Evolutionary conservation across 2,113 vertebrate species (phyloP), one percentile per base, ranked within the genome.

Genomic region (Uropsilus gracilis): DNA sequence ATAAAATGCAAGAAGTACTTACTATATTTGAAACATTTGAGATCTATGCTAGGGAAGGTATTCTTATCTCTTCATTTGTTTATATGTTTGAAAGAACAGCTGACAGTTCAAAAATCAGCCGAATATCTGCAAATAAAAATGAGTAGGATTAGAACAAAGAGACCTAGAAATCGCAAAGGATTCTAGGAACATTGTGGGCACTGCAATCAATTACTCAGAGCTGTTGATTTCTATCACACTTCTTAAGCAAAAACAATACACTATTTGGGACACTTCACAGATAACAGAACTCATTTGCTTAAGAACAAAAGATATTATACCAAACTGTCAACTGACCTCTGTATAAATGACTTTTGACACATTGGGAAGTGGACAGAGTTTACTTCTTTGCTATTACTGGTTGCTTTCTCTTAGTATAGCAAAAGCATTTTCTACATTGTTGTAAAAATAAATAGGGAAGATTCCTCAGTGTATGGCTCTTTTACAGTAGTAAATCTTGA

Each of bases 1-100:
- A 71, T 95, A 94, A 89, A 97, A 59, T 78, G 76, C 89, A 91
- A 97, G 59, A 44, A 69, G 84, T 97, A 96, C 94, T 96, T 90
- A 18, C 57, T 81, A 78, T 92, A 63, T 63, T 83, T 75, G 24
- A 88, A 81, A 93, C 39, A 5, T n/a, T 85, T 94, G 34, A 86
- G 69, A 89, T 91, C 24, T 7, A 24, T 22, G 4, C 86, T 94
- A 34, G 94, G 63, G 78, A 34, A 93, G 63, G 78, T 94, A 63
- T 53, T 87, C 69, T 64, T 81, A 92, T 88, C 69, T 69, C 68
- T n/a, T 20, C 69, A 0, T 81, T 97, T 85, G 50, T 86, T 96
- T 96, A 55, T 84, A 94, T 77, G 77, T 95, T 78, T 84, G 17
- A 80, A 91, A 85, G 81, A 91, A 92, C 64, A 50, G 28, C 46